A percentile compares a stretch with the other conserved stretches of the same genome.
phyloP scores from a whole-genome alignment of 2,113 vertebrate genomes.

The Bucco capensis region DNA sequence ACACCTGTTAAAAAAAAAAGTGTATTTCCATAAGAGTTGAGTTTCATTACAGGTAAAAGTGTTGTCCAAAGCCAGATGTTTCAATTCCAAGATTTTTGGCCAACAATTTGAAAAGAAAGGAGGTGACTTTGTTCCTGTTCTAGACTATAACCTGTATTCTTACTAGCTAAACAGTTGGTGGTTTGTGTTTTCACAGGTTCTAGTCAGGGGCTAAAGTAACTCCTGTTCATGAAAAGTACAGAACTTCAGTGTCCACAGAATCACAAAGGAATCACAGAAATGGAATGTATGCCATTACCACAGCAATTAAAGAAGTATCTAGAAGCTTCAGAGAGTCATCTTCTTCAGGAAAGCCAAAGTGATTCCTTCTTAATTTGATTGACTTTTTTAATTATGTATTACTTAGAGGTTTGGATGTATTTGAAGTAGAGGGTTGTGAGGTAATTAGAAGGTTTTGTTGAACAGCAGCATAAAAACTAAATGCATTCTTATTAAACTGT shows the following conservation, averaged over 20 bases:
- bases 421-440: background rate
- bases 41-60: background rate
- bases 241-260: background rate
- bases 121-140: background rate
- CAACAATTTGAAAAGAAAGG: background rate
- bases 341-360: background rate
- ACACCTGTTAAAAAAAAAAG: background rate
- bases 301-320: background rate
- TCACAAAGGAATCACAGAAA: background rate
- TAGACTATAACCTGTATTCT: background rate
- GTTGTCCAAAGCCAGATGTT: background rate
- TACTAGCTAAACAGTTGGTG: background rate
- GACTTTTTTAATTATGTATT: background rate
- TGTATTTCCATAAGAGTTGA: background rate
- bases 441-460: background rate
- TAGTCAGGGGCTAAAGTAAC: background rate
- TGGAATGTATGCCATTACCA: background rate
- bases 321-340: background rate
- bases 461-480: conserved; percentile 12
- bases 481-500: background rate
- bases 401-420: background rate
- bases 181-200: background rate
- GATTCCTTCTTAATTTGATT: background rate
- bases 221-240: background rate
- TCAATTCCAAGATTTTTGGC: background rate